These are phyloP conservation scores for Ivindomyrus marchei DNA, from an alignment of 2,113 vertebrate genomes.

Conservation along the genomic window DNA sequence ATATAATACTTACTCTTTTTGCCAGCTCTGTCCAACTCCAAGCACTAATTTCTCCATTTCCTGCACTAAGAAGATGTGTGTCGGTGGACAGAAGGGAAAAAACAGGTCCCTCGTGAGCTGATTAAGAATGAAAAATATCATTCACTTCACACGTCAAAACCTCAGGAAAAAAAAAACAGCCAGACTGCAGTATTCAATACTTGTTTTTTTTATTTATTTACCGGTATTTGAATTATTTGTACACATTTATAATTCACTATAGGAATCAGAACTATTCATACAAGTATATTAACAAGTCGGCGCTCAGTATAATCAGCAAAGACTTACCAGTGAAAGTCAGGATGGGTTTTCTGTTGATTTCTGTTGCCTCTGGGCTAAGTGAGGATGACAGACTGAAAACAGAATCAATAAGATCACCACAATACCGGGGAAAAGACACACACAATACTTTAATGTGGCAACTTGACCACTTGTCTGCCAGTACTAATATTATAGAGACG, in stretches of 20 bases:
- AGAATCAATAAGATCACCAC: not conserved
- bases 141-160: not conserved
- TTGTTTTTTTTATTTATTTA: not conserved
- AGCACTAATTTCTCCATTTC: conserved; percentile 74
- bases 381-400: conserved; percentile 69
- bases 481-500: not conserved
- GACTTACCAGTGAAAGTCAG: conserved; percentile 71
- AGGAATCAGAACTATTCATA: not conserved
- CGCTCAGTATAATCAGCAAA: not conserved
- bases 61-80: conserved; percentile 70
- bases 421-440: not conserved
- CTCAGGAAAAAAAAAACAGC: not conserved
- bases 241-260: not conserved
- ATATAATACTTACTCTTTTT: conserved; percentile 67
- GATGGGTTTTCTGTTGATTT: conserved; percentile 66
- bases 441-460: not conserved
- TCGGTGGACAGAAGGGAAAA: conserved; percentile 74
- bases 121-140: not conserved
- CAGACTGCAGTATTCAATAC: not conserved
- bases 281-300: not conserved
- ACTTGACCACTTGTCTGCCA: not conserved
- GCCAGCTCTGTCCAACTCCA: conserved; percentile 80
- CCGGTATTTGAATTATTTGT: not conserved
- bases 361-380: conserved; percentile 73
- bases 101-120: conserved; percentile 76